Base-by-base conservation (phyloP, 2,888 invertebrate species). In the Harmothoe impar region DNA sequence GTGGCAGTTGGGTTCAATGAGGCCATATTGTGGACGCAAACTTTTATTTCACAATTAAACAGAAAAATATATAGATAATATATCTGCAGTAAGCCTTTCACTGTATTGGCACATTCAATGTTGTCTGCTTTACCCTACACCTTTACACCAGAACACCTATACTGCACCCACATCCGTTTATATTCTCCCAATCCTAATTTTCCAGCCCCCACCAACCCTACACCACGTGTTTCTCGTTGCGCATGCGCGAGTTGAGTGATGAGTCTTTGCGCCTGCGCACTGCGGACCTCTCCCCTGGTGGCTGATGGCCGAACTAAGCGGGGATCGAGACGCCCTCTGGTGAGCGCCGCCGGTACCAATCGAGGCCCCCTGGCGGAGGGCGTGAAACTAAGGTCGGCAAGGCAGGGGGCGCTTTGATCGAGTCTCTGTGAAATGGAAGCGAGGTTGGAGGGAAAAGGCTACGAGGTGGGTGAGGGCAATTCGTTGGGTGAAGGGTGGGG, bases 321-420 rank as follows among this genome's bases (percentile, higher is more conserved):
- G 84, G 84, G 86, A n/a, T 52, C 7, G 54, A 1, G 31, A 20
- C 52, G 86, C 86, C 86, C 86, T 86, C 86, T 86, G 86, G 86
- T 86, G 86, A 52, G 7, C 52, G 29, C 52, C 23, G 86, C 86
- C 52, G 86, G 86, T 86, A 86, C 86, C 86, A 86, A 52, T 86
- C 84, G 29, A 15, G 86, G 52, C 86, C 54, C 56, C 43, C 86
- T 86, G 86, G 86, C 33, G 86, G 54, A 25, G 54, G 29, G 52
- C 54, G 56, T 52, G 86, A 56, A 33, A 56, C 86, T 54, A 81
- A 43, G 7, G 35, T 81, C 81, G 33, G 81, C 43, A 17, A 15
- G 52, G 31, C 12, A 86, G 86, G 86, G 29, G 86, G 86, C 86
- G 81, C 56, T 86, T 86, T 86, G 86, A 86, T 86, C 86, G 23